Conservation (phyloP, 2,113 vertebrate species). For the Gymnobelideus leadbeateri region DNA sequence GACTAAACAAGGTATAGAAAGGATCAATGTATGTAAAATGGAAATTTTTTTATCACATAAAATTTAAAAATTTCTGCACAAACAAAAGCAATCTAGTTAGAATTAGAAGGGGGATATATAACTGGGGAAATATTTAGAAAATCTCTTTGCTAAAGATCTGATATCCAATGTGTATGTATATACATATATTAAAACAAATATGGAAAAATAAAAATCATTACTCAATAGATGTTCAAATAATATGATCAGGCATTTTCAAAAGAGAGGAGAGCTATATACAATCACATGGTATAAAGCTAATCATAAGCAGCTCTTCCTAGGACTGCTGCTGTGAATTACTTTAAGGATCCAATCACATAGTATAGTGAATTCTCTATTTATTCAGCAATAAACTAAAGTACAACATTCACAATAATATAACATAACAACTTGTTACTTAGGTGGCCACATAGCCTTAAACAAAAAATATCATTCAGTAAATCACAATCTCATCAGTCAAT, state of each 20-base stretch:
- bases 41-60: not conserved
- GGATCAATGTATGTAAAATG: not conserved
- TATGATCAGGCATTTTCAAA: not conserved
- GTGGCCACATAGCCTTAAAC: too few species aligned
- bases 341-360: too few species aligned
- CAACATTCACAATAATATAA: too few species aligned
- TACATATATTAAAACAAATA: not conserved
- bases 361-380: too few species aligned
- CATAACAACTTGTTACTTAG: too few species aligned
- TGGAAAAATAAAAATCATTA: not conserved
- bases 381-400: too few species aligned
- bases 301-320: too few species aligned
- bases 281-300: too few species aligned
- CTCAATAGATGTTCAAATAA: not conserved
- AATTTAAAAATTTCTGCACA: not conserved
- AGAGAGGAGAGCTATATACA: not conserved
- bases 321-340: too few species aligned
- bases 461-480: too few species aligned
- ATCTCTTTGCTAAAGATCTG: not conserved
- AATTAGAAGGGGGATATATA: not conserved
- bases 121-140: not conserved
- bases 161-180: not conserved
- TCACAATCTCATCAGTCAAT: too few species aligned
- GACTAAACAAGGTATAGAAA: not conserved
- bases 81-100: not conserved